Percentiles rank a stretch among this genome's conserved stretches.
phyloP scores from a whole-genome alignment of 2,888 invertebrate species.

The Oscheius sp. region DNA sequence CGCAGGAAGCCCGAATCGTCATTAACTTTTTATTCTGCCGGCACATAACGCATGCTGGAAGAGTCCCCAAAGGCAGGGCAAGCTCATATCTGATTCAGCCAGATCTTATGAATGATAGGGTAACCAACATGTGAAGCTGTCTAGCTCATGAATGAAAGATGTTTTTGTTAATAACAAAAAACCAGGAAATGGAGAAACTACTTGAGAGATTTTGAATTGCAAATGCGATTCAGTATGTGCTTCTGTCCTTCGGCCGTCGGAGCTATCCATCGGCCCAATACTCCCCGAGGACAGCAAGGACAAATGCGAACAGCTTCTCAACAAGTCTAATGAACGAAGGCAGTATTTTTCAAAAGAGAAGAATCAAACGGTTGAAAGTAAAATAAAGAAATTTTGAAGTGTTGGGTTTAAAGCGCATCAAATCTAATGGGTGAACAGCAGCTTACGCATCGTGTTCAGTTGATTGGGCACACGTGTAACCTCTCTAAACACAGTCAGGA shows the following conservation, averaged over 20 bases:
- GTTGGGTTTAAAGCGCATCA: slow-evolving; percentile 25
- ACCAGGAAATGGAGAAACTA: background rate
- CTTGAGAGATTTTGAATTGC: slow-evolving; percentile 3
- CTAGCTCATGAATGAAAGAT: background rate
- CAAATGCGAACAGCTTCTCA: slow-evolving; percentile 28
- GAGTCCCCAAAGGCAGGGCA: slow-evolving; percentile 23
- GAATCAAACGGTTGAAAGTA: background rate
- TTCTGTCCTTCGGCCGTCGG: slow-evolving; percentile 23
- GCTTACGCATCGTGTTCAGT: slow-evolving; percentile 25
- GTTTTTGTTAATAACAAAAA: background rate
- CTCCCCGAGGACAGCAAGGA: slow-evolving; percentile 26
- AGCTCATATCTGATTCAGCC: slow-evolving; percentile 13
- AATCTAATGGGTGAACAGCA: slow-evolving; percentile 24
- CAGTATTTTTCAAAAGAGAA: background rate
- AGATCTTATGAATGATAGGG: background rate
- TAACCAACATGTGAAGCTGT: background rate
- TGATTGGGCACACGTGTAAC: slow-evolving; percentile 29
- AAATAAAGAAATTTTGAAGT: background rate
- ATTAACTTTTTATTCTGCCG: slow-evolving; percentile 29
- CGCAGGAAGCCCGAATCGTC: slow-evolving; percentile 13
- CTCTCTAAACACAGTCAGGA: too few relatives aligned
- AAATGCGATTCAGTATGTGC: slow-evolving; percentile 14
- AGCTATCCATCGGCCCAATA: slow-evolving; percentile 21
- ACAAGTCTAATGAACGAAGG: slow-evolving; percentile 18
- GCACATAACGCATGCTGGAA: slow-evolving; percentile 19